Conservation (phyloP, 2,797 vertebrate species). For the Siniperca undulata region DNA sequence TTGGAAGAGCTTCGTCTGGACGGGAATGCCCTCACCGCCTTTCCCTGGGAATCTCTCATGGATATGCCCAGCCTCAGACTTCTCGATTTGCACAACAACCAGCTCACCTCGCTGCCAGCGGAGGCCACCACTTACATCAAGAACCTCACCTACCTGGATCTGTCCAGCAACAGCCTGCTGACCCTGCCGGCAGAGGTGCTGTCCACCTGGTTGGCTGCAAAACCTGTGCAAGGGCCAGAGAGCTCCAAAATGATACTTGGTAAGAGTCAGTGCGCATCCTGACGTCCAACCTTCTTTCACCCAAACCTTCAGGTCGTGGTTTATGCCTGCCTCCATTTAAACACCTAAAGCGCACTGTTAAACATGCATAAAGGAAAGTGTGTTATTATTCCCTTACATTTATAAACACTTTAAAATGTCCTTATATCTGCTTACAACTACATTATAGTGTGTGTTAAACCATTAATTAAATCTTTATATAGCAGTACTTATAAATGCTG, state of each 20-base stretch:
- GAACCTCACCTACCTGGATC: conserved; percentile 95
- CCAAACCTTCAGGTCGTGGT: background rate
- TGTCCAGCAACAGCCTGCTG: conserved; percentile 94
- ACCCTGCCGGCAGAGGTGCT: conserved; percentile 92
- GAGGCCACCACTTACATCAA: conserved; percentile 90
- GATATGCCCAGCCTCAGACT: conserved; percentile 92
- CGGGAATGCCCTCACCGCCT: conserved; percentile 90
- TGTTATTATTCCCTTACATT: no score
- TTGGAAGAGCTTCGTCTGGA: conserved; percentile 94
- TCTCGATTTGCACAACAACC: conserved; percentile 96
- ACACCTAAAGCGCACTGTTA: background rate
- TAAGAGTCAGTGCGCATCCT: conserved; percentile 75
- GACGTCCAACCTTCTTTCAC: background rate
- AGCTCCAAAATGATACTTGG: conserved; percentile 94
- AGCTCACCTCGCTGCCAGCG: conserved; percentile 88
- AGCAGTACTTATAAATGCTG: background rate
- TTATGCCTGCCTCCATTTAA: background rate
- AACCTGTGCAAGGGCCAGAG: conserved; percentile 85
- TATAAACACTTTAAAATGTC: background rate
- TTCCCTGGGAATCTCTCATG: conserved; percentile 94
- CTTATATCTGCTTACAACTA: background rate
- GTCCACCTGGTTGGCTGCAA: conserved; percentile 88
- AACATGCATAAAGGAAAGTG: background rate
- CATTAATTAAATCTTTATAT: background rate
- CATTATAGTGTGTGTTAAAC: background rate